phyloP scores from a whole-genome alignment of 1,140 invertebrate species.

The Limonius californicus region DNA sequence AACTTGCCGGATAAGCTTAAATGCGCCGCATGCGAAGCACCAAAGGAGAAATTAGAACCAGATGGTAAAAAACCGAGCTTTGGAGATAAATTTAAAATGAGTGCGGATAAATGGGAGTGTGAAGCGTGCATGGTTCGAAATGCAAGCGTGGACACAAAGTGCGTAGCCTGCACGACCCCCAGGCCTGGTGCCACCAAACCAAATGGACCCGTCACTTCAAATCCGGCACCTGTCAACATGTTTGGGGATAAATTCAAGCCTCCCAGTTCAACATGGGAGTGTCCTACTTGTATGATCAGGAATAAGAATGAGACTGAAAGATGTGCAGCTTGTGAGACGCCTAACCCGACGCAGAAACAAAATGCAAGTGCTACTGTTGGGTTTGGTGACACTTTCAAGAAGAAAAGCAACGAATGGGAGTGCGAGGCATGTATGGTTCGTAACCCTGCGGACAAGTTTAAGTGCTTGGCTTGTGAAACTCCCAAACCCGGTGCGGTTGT shows the following conservation, averaged over 20 bases:
- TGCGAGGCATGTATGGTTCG: too few relatives aligned
- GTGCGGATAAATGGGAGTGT: constrained; percentile 46
- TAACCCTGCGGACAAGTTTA: too few relatives aligned
- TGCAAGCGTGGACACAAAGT: constrained; percentile 48
- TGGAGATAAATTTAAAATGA: constrained; percentile 34
- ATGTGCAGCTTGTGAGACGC: constrained; percentile 61
- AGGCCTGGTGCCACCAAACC: constrained; percentile 33
- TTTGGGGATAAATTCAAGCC: constrained; percentile 39
- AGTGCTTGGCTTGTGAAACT: too few relatives aligned
- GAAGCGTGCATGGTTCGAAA: constrained; percentile 55
- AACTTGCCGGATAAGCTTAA: constrained; percentile 52
- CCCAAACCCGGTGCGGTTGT: too few relatives aligned
- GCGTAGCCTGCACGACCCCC: constrained; percentile 46
- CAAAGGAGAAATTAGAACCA: constrained; percentile 35
- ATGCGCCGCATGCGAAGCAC: constrained; percentile 52
- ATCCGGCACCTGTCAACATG: neutral
- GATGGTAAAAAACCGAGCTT: constrained; percentile 46
- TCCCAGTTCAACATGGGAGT: constrained; percentile 57
- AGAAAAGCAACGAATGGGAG: too few relatives aligned
- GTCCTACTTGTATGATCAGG: constrained; percentile 59
- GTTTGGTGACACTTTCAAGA: too few relatives aligned
- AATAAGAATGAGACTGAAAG: constrained; percentile 56
- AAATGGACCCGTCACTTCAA: constrained; percentile 33
- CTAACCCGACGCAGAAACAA: too few relatives aligned
- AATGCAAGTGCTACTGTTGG: too few relatives aligned